phyloP scores from a whole-genome alignment of 2,888 invertebrate genomes.

The Stenoptilia bipunctidactyla region DNA sequence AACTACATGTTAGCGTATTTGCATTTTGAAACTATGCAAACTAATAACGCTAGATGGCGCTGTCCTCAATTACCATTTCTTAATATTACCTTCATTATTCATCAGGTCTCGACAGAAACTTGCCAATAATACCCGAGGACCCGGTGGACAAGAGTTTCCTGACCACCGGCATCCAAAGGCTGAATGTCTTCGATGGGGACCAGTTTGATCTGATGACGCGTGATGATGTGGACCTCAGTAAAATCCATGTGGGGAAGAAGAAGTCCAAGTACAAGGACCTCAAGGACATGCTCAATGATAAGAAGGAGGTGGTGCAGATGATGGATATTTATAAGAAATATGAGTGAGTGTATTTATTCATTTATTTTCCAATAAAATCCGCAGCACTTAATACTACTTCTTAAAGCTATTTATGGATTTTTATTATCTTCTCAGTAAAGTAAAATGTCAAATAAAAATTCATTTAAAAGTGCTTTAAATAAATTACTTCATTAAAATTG shows the following conservation, averaged over 20 bases:
- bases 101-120: slow-evolving; percentile 54
- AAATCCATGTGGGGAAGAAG: slow-evolving; percentile 69
- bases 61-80: too few species aligned
- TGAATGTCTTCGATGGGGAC: slow-evolving; percentile 82
- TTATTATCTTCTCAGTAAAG: too few species aligned
- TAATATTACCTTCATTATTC: background rate
- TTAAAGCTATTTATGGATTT: too few species aligned
- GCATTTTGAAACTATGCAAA: too few species aligned
- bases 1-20: too few species aligned
- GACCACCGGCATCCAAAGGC: slow-evolving; percentile 69
- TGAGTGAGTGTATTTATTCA: slow-evolving; percentile 48
- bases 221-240: slow-evolving; percentile 60
- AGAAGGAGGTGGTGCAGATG: slow-evolving; percentile 64
- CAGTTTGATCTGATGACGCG: slow-evolving; percentile 82
- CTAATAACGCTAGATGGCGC: too few species aligned
- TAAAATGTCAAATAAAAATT: too few species aligned
- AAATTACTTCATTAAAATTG: too few species aligned
- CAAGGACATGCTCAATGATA: slow-evolving; percentile 78
- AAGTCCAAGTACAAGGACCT: slow-evolving; percentile 74
- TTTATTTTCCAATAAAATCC: too few species aligned
- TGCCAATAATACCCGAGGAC: slow-evolving; percentile 77
- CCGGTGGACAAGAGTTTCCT: slow-evolving; percentile 60
- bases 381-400: too few species aligned
- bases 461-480: too few species aligned
- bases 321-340: slow-evolving; percentile 73